Evolutionary conservation across 2,888 invertebrate species (phyloP).

Genomic region (Cephus runcator): DNA sequence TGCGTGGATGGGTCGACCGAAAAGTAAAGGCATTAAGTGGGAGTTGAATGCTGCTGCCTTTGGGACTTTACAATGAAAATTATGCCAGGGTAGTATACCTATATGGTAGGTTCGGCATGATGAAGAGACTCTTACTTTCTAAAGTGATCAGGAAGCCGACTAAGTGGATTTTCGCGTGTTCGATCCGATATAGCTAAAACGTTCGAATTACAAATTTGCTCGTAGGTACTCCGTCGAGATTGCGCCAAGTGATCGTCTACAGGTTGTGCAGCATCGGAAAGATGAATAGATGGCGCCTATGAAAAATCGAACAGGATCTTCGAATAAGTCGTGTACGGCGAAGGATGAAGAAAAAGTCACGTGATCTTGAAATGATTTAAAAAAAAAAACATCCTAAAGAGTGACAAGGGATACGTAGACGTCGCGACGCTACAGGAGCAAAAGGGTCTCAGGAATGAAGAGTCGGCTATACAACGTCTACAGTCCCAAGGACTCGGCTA

Average conservation of each 20-base stretch:
- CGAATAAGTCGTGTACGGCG: background rate
- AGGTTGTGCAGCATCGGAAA: constrained; percentile 1
- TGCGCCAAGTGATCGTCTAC: background rate
- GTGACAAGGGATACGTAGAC: background rate
- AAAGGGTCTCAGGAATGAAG: no score
- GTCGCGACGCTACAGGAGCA: no score
- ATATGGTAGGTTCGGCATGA: constrained; percentile 13
- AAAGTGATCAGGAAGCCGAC: constrained; percentile 42
- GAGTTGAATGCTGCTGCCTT: background rate
- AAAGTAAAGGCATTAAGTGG: constrained; percentile 3
- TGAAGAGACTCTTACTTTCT: constrained; percentile 49
- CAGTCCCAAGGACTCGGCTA: no score
- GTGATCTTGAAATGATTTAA: background rate
- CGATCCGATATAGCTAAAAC: background rate
- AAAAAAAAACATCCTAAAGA: background rate
- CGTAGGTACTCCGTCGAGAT: background rate
- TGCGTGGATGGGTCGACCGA: background rate
- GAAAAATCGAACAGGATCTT: background rate
- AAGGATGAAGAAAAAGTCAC: background rate
- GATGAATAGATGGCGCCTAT: background rate
- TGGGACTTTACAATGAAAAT: background rate
- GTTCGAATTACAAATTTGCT: background rate
- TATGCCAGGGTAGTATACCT: background rate
- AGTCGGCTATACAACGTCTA: no score
- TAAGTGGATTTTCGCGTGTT: constrained; percentile 36